These are phyloP conservation scores for Drosophila azteca DNA, from an alignment of 1,140 invertebrate genomes.

Conservation along the genomic window DNA sequence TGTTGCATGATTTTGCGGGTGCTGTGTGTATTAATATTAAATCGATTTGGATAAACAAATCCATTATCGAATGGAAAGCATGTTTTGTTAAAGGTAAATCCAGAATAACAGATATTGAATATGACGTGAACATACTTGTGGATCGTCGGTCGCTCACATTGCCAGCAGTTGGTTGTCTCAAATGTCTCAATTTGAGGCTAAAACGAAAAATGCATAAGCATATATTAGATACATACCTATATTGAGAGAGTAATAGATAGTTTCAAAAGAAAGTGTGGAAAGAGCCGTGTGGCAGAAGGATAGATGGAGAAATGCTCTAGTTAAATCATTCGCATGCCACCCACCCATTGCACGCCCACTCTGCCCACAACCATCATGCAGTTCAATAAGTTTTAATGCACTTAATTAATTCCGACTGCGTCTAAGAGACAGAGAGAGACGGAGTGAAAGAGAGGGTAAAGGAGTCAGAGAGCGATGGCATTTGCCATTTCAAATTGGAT, in stretches of 20 bases:
- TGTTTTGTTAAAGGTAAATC: no score
- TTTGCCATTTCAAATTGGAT: slow-evolving; percentile 74
- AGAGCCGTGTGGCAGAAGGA: not conserved
- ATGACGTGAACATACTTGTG: no score
- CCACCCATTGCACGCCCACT: slow-evolving; percentile 22
- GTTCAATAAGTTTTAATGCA: slow-evolving; percentile 82
- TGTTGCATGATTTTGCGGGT: no score
- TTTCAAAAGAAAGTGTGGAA: not conserved
- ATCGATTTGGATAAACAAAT: no score
- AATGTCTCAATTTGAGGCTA: no score
- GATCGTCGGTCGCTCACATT: no score
- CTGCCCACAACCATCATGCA: slow-evolving; percentile 43
- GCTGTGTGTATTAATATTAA: no score
- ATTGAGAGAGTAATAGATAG: no score
- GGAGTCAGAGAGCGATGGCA: slow-evolving; percentile 16
- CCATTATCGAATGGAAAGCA: no score
- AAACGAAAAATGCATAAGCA: not conserved
- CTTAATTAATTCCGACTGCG: slow-evolving; percentile 78
- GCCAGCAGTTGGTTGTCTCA: no score
- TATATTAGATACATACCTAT: not conserved
- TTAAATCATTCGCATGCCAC: slow-evolving; percentile 68
- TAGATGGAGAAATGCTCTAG: slow-evolving; percentile 37
- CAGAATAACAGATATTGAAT: no score
- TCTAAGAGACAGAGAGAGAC: not conserved
- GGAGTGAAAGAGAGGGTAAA: not conserved